phyloP scores from a whole-genome alignment of 2,797 vertebrate genomes.

The Phaenicophaeus curvirostris region DNA sequence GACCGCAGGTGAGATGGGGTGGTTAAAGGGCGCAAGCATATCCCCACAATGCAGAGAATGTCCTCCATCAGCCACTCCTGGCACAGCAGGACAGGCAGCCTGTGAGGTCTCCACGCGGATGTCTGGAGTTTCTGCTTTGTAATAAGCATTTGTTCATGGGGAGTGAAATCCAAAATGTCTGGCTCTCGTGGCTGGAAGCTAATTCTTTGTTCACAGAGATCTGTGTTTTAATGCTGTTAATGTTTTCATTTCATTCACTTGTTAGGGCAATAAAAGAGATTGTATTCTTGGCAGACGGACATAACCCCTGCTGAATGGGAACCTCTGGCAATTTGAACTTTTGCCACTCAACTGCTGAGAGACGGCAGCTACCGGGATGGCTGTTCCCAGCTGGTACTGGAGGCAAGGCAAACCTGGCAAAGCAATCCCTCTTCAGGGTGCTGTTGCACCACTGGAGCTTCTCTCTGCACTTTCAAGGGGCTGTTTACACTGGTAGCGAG shows the following conservation, averaged over 20 bases:
- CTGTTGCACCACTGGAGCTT: not conserved
- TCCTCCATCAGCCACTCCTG: not conserved
- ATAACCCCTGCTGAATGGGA: not conserved
- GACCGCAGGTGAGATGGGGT: not conserved
- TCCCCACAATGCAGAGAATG: accelerated
- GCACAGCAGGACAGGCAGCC: not conserved
- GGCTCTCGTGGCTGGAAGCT: slow-evolving; percentile 18
- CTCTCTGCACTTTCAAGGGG: accelerated
- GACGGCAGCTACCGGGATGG: not conserved
- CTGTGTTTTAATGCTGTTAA: slow-evolving; percentile 16
- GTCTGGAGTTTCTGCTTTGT: not conserved
- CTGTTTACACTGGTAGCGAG: not conserved
- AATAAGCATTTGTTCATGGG: not conserved
- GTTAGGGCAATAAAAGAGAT: slow-evolving; percentile 33
- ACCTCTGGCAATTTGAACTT: not conserved
- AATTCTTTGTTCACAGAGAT: not conserved
- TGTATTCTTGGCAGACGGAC: not conserved
- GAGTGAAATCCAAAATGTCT: not conserved
- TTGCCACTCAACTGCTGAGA: not conserved
- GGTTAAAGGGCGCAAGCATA: accelerated
- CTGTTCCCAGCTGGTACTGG: not conserved
- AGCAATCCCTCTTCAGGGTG: not conserved
- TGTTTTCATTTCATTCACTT: slow-evolving; percentile 26
- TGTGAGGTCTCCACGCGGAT: accelerated
- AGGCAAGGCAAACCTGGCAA: not conserved